phyloP scores from a whole-genome alignment of 2,888 invertebrate species.

The Dicranocentrus wangi region DNA sequence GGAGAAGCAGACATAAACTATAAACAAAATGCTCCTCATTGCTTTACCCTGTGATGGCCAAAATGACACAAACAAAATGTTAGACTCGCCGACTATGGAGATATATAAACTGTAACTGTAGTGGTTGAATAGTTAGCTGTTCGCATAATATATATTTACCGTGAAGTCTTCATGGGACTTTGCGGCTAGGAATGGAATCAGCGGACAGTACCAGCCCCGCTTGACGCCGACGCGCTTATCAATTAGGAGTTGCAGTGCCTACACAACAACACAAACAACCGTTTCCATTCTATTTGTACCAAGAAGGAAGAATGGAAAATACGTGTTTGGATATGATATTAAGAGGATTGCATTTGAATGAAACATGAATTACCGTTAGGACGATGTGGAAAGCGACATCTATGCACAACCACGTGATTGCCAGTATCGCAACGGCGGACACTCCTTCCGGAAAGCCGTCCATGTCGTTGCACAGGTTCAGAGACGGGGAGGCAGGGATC shows the following conservation, averaged over 20 bases:
- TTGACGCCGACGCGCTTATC: background rate
- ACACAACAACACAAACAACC: too few species aligned
- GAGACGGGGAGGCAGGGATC: constrained; percentile 21
- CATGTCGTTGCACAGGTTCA: constrained; percentile 8
- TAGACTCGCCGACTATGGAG: too few species aligned
- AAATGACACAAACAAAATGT: too few species aligned
- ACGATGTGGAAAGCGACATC: background rate
- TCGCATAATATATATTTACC: background rate
- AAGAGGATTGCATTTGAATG: background rate
- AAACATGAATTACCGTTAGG: background rate
- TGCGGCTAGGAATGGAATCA: background rate
- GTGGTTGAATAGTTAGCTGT: background rate
- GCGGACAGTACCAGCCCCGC: constrained; percentile 14
- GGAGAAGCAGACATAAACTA: background rate
- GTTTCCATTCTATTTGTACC: too few species aligned
- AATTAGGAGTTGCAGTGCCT: background rate
- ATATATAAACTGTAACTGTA: too few species aligned
- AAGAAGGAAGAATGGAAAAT: too few species aligned
- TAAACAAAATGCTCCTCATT: background rate
- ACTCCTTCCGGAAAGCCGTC: background rate
- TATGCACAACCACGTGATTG: background rate
- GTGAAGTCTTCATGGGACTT: background rate
- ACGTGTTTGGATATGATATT: background rate
- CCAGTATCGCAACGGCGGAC: background rate
- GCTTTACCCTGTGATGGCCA: background rate